These are phyloP conservation scores for Drosophila prosaltans DNA, from an alignment of 1,140 invertebrate species.

Conservation along the genomic window DNA sequence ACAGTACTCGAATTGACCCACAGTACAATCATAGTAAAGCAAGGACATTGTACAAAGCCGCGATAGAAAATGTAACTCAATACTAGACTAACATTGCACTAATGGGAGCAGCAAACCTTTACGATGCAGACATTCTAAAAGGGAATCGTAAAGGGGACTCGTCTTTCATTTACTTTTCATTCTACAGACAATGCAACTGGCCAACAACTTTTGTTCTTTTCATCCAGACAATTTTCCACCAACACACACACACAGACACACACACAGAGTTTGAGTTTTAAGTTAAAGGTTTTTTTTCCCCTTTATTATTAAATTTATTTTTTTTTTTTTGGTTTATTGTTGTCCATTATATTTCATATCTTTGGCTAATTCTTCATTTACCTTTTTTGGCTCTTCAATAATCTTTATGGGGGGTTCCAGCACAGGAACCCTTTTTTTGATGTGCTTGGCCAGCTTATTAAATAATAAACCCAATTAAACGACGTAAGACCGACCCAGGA, in stretches of 20 bases:
- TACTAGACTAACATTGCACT: no score
- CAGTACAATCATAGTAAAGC: no score
- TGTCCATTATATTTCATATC: constrained; percentile 3
- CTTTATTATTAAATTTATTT: neutral
- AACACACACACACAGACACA: neutral
- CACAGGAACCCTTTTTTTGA: neutral
- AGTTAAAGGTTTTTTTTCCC: neutral
- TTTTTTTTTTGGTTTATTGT: neutral
- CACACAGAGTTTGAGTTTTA: neutral
- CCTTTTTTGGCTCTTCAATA: constrained; percentile 8
- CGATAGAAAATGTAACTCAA: no score
- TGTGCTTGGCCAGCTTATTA: constrained; percentile 18
- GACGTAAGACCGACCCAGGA: constrained; percentile 10
- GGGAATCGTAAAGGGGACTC: no score
- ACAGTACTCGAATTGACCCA: no score
- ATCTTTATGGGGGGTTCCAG: constrained; percentile 1
- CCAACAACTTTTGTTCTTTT: no score
- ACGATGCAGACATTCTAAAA: no score
- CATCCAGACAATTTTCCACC: no score
- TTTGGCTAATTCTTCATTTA: constrained; percentile 2
- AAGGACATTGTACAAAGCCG: no score
- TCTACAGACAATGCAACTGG: no score
- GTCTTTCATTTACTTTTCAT: no score
- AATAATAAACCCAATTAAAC: constrained; percentile 59
- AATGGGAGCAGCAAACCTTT: no score